Base-by-base conservation (phyloP, 1,140 invertebrate species). In the Physella acuta region DNA sequence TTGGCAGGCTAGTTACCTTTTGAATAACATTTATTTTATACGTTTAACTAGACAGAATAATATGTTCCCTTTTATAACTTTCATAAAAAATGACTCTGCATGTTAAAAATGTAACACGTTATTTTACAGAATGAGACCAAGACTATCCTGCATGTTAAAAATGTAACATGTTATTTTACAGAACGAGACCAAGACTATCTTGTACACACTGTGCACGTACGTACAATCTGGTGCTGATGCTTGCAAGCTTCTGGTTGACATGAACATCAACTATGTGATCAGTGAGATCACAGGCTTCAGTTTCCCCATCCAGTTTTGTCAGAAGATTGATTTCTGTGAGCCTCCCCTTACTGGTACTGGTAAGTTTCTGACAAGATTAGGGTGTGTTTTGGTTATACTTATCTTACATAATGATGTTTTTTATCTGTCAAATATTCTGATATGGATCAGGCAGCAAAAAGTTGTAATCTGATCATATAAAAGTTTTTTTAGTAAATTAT, bases 241-340 rank as follows among this genome's bases (percentile, higher is more conserved):
- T 1, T 63, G 61, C 33, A 3, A 63, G n/a, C n/a, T 5, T 4
- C 5, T 63, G 11, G 61, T 63, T 28, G 39, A 51, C 1, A 39
- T 4, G 2, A 52, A 51, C 24, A 4, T 28, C 28, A 8, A 24
- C 5, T 2, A 3, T 63, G 28, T 63, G 16, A 4, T 63, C 4
- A 30, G 28, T 26, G 14, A 49, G 37, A 49, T 63, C 17, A 11
- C 11, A 30, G 49, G 14, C 26, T 63, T 49, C 26, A 28, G n/a
- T 2, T 63, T 63, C 39, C 61, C 61, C 14, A 63, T 63, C 11
- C 2, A 49, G n/a, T 63, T 63, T 52, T 63, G 61, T 33, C 61
- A 63, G 61, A 31, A 49, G n/a, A 44, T 51, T 31, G 49, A 63
- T 30, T 31, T 63, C 26, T 63, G 61, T 63, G 61, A 63, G 24